Conservation (phyloP, 2,888 invertebrate species). For the Drosophila putrida region DNA sequence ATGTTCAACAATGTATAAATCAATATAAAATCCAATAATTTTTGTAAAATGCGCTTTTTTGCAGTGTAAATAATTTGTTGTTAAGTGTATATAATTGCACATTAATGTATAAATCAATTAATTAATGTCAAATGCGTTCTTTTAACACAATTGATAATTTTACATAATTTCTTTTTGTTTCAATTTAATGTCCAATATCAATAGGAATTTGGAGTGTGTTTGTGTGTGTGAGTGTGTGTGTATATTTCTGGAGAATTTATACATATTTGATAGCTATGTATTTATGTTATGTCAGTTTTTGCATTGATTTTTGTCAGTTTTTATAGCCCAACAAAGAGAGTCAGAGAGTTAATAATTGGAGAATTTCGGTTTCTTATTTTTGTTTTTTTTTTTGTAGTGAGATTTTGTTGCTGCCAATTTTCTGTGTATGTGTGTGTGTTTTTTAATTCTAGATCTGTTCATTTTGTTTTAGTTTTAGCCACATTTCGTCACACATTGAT, state of each 20-base stretch:
- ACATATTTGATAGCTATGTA: conserved; percentile 4
- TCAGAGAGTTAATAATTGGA: not conserved
- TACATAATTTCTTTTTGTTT: not conserved
- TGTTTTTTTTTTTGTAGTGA: not conserved
- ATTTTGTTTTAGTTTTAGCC: not conserved
- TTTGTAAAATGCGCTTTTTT: not conserved
- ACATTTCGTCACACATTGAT: not conserved
- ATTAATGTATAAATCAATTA: too few relatives aligned
- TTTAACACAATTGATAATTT: not conserved
- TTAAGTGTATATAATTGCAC: not conserved
- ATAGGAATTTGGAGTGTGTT: not conserved
- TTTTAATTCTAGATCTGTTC: conserved; percentile 14
- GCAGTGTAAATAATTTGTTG: not conserved
- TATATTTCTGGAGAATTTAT: not conserved
- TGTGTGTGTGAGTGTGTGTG: not conserved
- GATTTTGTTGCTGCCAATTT: too few relatives aligned
- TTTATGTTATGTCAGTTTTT: not conserved
- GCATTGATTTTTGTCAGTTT: not conserved
- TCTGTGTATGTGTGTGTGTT: not conserved
- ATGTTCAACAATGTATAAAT: not conserved
- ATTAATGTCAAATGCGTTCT: not conserved
- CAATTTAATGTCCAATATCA: not conserved
- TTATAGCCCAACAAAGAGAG: conserved; percentile 1
- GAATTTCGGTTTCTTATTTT: not conserved
- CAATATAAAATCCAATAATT: not conserved